Percentiles rank a stretch among this genome's conserved stretches.
Evolutionary conservation across 2,113 vertebrate genomes (phyloP).

Genomic region (Psittacula cyanocephala): DNA sequence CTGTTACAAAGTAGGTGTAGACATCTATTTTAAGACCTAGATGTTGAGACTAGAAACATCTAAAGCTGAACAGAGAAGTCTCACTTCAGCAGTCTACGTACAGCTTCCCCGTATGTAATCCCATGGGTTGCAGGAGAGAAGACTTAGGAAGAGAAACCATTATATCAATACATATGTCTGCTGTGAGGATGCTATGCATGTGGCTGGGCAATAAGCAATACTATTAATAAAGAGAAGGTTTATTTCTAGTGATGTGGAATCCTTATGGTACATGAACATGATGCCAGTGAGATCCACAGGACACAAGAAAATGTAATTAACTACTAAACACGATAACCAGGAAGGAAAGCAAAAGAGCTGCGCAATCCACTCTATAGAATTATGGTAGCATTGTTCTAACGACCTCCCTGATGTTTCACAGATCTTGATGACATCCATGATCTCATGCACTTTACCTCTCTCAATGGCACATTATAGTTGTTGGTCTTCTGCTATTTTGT

Average conservation of each 20-base stretch:
- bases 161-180: neutral
- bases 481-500: neutral
- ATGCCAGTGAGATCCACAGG: neutral
- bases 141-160: neutral
- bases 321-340: neutral
- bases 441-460: neutral
- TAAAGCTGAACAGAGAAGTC: neutral
- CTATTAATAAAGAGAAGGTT: constrained; percentile 14
- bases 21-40: neutral
- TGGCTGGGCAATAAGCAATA: neutral
- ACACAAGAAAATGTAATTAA: neutral
- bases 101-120: neutral
- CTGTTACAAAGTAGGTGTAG: neutral
- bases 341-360: neutral
- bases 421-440: neutral
- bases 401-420: neutral
- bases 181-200: neutral
- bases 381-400: neutral
- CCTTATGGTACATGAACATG: neutral
- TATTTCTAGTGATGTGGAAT: neutral
- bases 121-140: neutral
- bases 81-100: neutral
- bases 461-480: accelerated
- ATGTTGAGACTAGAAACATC: neutral
- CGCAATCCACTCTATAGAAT: neutral